Conservation (phyloP, 2,797 vertebrate species). For the Phrynocephalus forsythii region DNA sequence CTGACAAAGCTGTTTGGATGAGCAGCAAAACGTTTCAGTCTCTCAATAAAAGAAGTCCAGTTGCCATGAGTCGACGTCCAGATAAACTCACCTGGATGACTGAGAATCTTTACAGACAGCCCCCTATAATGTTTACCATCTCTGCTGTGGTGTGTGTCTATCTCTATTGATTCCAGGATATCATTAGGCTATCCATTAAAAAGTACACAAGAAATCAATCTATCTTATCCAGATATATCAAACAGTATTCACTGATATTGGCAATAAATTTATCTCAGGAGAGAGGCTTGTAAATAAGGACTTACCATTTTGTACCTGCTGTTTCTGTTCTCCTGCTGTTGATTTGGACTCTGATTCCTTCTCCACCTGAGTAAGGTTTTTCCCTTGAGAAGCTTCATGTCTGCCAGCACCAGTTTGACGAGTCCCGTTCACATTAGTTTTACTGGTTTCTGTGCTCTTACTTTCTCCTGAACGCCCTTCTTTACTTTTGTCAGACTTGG, state of each 20-base stretch:
- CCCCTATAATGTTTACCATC: too few species aligned
- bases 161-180: background rate
- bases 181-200: background rate
- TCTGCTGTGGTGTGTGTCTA: too few species aligned
- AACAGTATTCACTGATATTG: background rate
- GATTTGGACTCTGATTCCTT: conserved; percentile 63
- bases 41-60: too few species aligned
- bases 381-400: conserved; percentile 65
- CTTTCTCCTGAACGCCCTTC: conserved; percentile 63
- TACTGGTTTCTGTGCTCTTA: conserved; percentile 52
- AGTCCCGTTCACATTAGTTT: conserved; percentile 64
- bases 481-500: conserved; percentile 69
- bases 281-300: background rate
- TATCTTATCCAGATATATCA: background rate
- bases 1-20: too few species aligned
- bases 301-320: conserved; percentile 85
- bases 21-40: too few species aligned
- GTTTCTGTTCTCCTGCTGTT: conserved; percentile 65
- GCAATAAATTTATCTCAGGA: background rate
- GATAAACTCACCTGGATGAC: too few species aligned
- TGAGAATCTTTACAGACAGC: too few species aligned
- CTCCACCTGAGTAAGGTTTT: conserved; percentile 75
- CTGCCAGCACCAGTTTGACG: conserved; percentile 62
- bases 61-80: too few species aligned
- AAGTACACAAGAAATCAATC: background rate